Evolutionary conservation across 2,113 vertebrate species (phyloP).

Genomic region (Caloenas nicobarica): DNA sequence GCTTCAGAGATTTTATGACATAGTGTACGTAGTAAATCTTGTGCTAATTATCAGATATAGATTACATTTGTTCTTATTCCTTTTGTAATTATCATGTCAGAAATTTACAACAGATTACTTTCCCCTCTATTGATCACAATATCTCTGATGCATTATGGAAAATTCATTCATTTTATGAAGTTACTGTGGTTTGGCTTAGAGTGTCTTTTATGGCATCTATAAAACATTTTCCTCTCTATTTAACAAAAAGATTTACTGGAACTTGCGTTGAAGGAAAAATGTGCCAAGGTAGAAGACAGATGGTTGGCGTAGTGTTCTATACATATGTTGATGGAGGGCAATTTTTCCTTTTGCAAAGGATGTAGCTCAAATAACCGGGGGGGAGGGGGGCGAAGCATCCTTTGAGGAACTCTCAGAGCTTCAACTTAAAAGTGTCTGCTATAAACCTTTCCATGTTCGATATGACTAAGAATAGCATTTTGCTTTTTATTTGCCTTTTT

Average conservation of each 20-base stretch:
- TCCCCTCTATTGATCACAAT: slow-evolving; percentile 6
- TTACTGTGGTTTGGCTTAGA: slow-evolving; percentile 53
- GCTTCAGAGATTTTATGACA: neutral
- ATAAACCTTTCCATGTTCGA: neutral
- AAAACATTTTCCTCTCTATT: slow-evolving; percentile 42
- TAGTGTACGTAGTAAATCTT: neutral
- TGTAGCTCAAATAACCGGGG: neutral
- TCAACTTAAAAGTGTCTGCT: neutral
- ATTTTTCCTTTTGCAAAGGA: neutral
- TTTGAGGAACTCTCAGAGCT: neutral
- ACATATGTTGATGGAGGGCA: neutral
- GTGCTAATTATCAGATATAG: neutral
- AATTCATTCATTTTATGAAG: slow-evolving; percentile 35
- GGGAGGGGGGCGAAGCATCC: neutral
- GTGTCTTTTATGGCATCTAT: slow-evolving; percentile 1
- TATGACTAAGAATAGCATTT: neutral
- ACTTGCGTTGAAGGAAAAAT: slow-evolving; percentile 23
- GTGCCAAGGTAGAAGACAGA: neutral
- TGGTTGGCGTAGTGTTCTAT: neutral
- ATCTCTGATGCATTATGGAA: slow-evolving; percentile 20
- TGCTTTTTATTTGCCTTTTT: neutral
- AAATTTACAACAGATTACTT: neutral
- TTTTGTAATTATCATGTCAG: neutral
- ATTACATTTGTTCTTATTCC: neutral
- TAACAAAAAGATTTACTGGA: slow-evolving; percentile 46